Conservation (phyloP, 1,140 invertebrate genomes). For the Drosophila virilis region DNA sequence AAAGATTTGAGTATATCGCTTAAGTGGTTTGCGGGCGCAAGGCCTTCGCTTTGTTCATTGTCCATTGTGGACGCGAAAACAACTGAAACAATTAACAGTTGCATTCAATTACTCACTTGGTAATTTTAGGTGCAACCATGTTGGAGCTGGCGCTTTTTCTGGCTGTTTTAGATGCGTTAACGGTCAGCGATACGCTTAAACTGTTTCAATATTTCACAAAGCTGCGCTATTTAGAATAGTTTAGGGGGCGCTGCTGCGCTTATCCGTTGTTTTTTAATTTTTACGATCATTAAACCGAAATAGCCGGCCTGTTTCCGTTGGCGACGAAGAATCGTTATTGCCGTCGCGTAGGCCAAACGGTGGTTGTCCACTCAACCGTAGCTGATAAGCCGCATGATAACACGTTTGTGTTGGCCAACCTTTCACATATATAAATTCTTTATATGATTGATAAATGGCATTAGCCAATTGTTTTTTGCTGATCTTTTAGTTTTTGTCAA, state of each 20-base stretch:
- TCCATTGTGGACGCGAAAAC: constrained; percentile 33
- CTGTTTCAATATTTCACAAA: constrained; percentile 21
- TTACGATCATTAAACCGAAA: constrained; percentile 24
- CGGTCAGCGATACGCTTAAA: constrained; percentile 41
- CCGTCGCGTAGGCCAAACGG: constrained; percentile 24
- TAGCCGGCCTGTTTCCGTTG: background rate
- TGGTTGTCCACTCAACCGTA: constrained; percentile 18
- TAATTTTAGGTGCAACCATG: constrained; percentile 50
- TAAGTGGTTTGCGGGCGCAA: constrained; percentile 16
- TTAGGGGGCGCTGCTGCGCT: constrained; percentile 5
- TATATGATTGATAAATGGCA: background rate
- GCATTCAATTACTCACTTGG: constrained; percentile 50
- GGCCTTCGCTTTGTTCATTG: constrained; percentile 5
- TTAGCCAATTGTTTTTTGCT: background rate
- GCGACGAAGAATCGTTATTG: constrained; percentile 12
- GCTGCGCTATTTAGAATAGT: constrained; percentile 32
- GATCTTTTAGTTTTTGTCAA: constrained; percentile 2
- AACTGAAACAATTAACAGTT: constrained; percentile 15
- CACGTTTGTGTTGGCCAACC: constrained; percentile 9
- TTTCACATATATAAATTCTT: background rate
- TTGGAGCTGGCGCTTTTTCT: background rate
- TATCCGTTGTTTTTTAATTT: constrained; percentile 29
- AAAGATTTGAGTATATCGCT: constrained; percentile 12
- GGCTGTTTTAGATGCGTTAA: constrained; percentile 25
- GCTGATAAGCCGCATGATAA: constrained; percentile 45